Conservation (phyloP, 2,888 invertebrate species). For the Drosophila algonquin region DNA sequence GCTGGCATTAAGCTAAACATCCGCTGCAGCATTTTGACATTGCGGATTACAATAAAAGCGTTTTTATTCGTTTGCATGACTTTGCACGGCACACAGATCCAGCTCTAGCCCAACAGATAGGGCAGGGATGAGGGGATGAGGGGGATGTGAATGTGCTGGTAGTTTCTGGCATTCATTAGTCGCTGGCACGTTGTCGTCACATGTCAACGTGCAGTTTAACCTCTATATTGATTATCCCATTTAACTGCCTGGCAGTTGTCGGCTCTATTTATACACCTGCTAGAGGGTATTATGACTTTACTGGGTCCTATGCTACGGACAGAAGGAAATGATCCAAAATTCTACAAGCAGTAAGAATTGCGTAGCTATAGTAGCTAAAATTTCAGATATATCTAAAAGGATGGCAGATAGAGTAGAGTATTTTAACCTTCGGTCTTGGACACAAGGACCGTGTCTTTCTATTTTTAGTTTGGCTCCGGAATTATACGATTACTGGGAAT, state of each 20-base stretch:
- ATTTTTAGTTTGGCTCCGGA: neutral
- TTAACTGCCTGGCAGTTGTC: slow-evolving; percentile 12
- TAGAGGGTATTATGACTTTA: neutral
- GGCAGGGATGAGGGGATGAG: neutral
- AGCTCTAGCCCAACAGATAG: slow-evolving; percentile 12
- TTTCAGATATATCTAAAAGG: too few relatives aligned
- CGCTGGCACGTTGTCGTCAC: slow-evolving; percentile 59
- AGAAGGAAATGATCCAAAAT: neutral
- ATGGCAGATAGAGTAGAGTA: neutral
- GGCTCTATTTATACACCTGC: neutral
- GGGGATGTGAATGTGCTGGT: slow-evolving; percentile 1
- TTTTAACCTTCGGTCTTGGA: neutral
- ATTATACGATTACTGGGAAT: slow-evolving; percentile 10
- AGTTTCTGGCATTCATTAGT: slow-evolving; percentile 66
- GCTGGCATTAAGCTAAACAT: slow-evolving; percentile 55
- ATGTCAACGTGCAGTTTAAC: slow-evolving; percentile 66
- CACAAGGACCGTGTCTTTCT: too few relatives aligned
- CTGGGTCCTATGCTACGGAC: neutral
- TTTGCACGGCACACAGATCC: slow-evolving; percentile 21
- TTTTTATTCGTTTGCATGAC: slow-evolving; percentile 69
- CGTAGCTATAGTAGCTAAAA: too few relatives aligned
- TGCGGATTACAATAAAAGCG: slow-evolving; percentile 74
- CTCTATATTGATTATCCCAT: slow-evolving; percentile 62
- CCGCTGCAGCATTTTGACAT: slow-evolving; percentile 71
- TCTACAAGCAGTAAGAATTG: neutral